Evolutionary conservation across 1,140 invertebrate genomes (phyloP), one percentile per base, ranked within the genome.

Genomic region (Drosophila lacertosa): DNA sequence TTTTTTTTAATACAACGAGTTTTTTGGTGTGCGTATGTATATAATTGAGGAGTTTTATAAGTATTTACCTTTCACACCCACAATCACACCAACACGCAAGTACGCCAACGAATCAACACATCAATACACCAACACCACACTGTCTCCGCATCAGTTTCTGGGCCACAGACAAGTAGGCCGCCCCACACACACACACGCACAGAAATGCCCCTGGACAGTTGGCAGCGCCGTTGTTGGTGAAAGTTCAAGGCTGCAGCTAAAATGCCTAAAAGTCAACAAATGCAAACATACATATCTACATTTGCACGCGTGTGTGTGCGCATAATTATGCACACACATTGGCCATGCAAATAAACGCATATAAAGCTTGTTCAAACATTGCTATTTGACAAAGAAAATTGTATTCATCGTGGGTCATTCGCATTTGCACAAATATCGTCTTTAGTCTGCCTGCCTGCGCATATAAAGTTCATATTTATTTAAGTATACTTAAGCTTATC

Each of bases 191-290:
- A 32, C 2, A 13, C n/a, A 40, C 16, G 7, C 16, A 48, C 10
- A 32, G 7, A 32, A 15, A 22, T 80, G 77, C 42, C 74, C 60
- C 65, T 64, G 66, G 58, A 33, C 32, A 39, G 51, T 32, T 53
- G 62, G 47, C 44, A 29, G 39, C 53, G 72, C 35, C 20, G 63
- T 32, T 48, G 37, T 47, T 73, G 71, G 80, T 83, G 75, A 84
- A 83, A 83, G 79, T 83, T 83, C 79, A 83, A 83, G 79, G 79
- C 79, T 78, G 69, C 59, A 73, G 45, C 18, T 68, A 53, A 58
- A 57, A 2, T 37, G 33, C 9, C 18, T 20, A 37, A 22, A 22
- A 24, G 5, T 37, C n/a, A n/a, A n/a, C n/a, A 67, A 67, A 42
- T 32, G n/a, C n/a, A 58, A 16, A 39, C 33, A 15, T 10, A 24